These are phyloP conservation scores for Drosophila mulleri DNA, from an alignment of 2,888 invertebrate species.

Conservation along the genomic window DNA sequence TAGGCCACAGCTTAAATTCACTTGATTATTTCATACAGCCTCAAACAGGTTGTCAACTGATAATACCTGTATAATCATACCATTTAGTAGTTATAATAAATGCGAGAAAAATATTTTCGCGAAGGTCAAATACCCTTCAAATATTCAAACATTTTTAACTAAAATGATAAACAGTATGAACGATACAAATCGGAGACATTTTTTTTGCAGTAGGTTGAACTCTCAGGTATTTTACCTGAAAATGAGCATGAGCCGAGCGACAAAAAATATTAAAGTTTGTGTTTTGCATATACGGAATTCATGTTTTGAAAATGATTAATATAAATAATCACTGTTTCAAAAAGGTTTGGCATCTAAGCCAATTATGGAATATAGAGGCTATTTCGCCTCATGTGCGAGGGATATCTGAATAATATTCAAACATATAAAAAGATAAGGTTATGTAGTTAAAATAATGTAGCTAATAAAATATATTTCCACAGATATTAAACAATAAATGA, in stretches of 20 bases:
- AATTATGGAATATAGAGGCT: constrained; percentile 10
- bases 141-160: background rate
- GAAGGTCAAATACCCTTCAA: constrained; percentile 5
- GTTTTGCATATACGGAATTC: background rate
- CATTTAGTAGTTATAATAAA: background rate
- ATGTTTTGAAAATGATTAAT: constrained; percentile 16
- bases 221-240: background rate
- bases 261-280: constrained; percentile 15
- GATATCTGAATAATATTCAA: background rate
- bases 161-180: background rate
- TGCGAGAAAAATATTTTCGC: background rate
- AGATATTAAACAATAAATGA: too few relatives aligned
- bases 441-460: too few relatives aligned
- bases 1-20: background rate
- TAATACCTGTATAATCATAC: constrained; percentile 6
- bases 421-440: too few relatives aligned
- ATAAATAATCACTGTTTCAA: constrained; percentile 6
- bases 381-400: background rate
- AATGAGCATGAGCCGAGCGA: background rate
- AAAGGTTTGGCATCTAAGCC: constrained; percentile 26
- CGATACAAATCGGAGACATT: background rate
- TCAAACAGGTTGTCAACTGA: constrained; percentile 10
- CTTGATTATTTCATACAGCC: background rate
- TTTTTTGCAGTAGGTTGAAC: background rate
- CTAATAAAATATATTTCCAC: too few relatives aligned